Evolutionary conservation across 2,113 vertebrate genomes (phyloP).

Genomic region (Aldabrachelys gigantea): DNA sequence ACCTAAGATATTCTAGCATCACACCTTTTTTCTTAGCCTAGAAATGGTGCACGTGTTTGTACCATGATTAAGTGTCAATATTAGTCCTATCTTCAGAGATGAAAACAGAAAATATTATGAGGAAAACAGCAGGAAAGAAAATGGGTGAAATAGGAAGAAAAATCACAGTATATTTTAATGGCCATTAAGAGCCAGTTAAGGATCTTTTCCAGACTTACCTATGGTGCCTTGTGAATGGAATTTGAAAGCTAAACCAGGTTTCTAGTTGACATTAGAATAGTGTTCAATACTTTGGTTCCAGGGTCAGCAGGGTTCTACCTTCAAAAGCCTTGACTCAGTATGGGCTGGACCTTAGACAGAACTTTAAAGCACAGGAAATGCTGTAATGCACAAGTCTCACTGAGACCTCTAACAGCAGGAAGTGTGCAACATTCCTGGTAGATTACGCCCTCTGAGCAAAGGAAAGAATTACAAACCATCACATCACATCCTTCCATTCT

Average conservation of each 20-base stretch:
- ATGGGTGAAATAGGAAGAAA: neutral
- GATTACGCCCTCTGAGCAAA: neutral
- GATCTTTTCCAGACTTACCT: neutral
- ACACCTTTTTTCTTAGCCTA: neutral
- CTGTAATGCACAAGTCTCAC: neutral
- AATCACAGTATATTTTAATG: neutral
- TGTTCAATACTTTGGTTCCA: neutral
- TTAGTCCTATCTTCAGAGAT: neutral
- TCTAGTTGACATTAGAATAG: neutral
- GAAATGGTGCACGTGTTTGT: neutral
- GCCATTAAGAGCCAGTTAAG: neutral
- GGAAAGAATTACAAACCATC: neutral
- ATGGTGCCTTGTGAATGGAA: neutral
- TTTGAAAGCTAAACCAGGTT: neutral
- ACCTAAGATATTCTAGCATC: neutral
- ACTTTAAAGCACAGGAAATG: neutral
- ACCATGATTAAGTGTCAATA: neutral
- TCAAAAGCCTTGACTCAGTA: neutral
- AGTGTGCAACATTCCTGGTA: neutral
- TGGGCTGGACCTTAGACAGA: neutral
- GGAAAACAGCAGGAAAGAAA: neutral
- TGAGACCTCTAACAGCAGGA: slow-evolving; percentile 30
- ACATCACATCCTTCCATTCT: slow-evolving; percentile 47
- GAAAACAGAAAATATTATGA: neutral
- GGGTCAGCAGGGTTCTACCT: rapidly evolving